A percentile compares a stretch with the other conserved stretches of the same genome.
Conservation (phyloP, 2,797 vertebrate species). For the Austrolebias charrua region DNA sequence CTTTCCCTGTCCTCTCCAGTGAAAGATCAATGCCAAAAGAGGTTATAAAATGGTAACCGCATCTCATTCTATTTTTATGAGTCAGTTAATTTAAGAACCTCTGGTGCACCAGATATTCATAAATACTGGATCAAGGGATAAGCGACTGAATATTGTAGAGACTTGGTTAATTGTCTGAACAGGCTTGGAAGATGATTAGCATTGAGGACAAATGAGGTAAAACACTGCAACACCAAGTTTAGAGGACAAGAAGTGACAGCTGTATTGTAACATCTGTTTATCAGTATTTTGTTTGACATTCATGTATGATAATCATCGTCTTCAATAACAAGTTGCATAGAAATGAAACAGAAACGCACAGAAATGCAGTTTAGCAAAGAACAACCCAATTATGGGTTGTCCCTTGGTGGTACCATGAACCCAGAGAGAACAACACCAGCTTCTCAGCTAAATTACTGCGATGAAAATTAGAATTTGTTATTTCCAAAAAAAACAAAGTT, state of each 20-base stretch:
- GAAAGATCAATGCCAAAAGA: slow-evolving; percentile 65
- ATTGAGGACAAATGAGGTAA: slow-evolving; percentile 3
- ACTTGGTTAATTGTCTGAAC: slow-evolving; percentile 26
- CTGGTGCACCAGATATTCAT: slow-evolving; percentile 31
- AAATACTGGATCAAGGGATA: slow-evolving; percentile 29
- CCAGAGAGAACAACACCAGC: background rate
- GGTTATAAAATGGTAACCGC: slow-evolving; percentile 68
- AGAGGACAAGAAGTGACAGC: background rate
- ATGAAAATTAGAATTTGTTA: background rate
- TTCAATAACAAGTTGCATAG: background rate
- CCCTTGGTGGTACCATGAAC: no score
- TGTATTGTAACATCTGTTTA: background rate
- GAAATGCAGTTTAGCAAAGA: no score
- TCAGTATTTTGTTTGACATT: background rate
- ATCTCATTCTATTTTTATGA: slow-evolving; percentile 63
- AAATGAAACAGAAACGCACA: background rate
- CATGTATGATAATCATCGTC: no score
- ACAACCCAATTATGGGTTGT: no score
- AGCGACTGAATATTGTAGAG: slow-evolving; percentile 20
- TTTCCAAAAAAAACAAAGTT: no score
- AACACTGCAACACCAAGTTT: background rate
- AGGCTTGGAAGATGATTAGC: slow-evolving; percentile 15
- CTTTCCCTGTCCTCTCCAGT: slow-evolving; percentile 46
- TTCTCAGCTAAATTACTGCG: background rate
- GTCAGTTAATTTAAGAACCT: slow-evolving; percentile 60